phyloP scores from a whole-genome alignment of 2,797 vertebrate genomes.

The Coendou prehensilis region DNA sequence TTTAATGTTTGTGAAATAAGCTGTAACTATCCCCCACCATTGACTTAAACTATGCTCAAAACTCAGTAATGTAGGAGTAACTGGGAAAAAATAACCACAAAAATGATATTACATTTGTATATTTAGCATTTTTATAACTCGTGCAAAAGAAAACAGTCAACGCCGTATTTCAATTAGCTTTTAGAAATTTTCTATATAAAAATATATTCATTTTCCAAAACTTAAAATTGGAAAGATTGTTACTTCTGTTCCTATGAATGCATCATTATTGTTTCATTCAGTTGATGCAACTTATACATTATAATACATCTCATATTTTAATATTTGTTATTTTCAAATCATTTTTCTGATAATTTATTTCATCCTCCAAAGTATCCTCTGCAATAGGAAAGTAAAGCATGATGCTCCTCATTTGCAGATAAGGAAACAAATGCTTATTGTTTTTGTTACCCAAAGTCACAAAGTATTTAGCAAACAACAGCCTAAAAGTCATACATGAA shows the following conservation, averaged over 20 bases:
- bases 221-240: not conserved
- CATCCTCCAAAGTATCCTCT: not conserved
- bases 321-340: constrained; percentile 43
- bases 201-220: not conserved
- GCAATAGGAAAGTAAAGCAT: not conserved
- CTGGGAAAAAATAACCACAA: not conserved
- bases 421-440: not conserved
- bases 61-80: not conserved
- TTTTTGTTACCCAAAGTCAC: not conserved
- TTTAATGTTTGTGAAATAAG: constrained; percentile 32
- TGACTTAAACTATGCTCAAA: not conserved
- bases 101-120: not conserved
- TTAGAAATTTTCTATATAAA: constrained; percentile 40
- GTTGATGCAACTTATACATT: not conserved
- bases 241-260: not conserved
- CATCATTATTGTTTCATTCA: not conserved
- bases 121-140: constrained; percentile 9
- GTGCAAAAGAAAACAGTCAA: not conserved
- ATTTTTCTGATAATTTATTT: constrained; percentile 36
- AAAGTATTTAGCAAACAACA: not conserved
- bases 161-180: not conserved
- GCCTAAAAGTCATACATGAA: not conserved
- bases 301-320: constrained; percentile 14
- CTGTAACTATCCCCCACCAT: not conserved
- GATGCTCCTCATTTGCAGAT: not conserved